A percentile compares a stretch with the other conserved stretches of the same genome.
Evolutionary conservation across 2,113 vertebrate species (phyloP).

Genomic region (pig (Sus scrofa)): DNA sequence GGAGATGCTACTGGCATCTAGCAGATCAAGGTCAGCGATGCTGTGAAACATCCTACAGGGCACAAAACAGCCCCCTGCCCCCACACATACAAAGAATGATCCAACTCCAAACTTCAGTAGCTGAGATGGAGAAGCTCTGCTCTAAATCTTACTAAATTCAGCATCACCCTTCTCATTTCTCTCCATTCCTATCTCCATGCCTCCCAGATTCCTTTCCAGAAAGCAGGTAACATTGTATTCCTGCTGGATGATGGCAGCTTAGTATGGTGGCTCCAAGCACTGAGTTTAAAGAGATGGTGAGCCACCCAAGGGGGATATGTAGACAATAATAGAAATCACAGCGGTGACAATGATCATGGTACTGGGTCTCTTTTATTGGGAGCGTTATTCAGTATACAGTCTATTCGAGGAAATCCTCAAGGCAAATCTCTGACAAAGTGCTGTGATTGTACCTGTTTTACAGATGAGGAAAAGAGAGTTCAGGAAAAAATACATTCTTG

Average conservation of each 20-base stretch:
- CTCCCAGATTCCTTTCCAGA: not conserved
- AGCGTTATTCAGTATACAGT: not conserved
- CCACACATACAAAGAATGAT: not conserved
- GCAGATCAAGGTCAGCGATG: not conserved
- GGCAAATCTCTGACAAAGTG: not conserved
- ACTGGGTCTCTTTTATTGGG: not conserved
- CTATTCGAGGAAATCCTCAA: not conserved
- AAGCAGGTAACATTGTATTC: not conserved
- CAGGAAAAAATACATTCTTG: not conserved
- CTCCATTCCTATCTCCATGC: not conserved
- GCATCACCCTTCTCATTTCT: not conserved
- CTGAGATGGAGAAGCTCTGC: not conserved
- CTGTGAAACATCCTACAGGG: accelerated
- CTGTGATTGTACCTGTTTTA: not conserved
- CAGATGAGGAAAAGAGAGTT: not conserved
- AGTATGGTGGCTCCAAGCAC: not conserved
- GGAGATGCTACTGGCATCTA: not conserved
- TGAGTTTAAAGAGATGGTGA: not conserved
- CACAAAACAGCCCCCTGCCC: accelerated
- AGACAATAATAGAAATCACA: not conserved
- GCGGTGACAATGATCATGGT: accelerated
- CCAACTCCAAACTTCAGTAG: accelerated
- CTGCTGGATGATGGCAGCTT: not conserved
- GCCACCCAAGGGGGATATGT: accelerated
- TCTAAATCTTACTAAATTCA: not conserved